Evolutionary conservation across 2,888 invertebrate species (phyloP), one percentile per base, ranked within the genome.

Genomic region (Physocephala rufipes): DNA sequence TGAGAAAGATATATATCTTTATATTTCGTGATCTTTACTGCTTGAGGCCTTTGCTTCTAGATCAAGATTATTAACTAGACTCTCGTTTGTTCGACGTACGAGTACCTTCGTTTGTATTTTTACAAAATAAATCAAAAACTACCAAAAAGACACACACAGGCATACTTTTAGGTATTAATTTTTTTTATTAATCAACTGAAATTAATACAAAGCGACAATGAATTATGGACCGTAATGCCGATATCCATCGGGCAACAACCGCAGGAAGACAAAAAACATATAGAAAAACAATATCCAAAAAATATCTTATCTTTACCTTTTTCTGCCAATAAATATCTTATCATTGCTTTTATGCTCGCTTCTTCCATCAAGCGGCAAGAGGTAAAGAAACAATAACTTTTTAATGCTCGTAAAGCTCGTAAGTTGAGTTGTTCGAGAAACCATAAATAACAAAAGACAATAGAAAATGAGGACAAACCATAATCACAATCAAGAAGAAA

Each of bases 381-480:
- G n/a, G 53, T 19, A 65, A 53, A 30, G 66, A 66, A 15, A 58
- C 24, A 58, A 21, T 24, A 47, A 55, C 36, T 61, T 62, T 36
- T 69, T 72, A 51, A 45, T 63, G 61, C 58, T 66, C 36, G 62
- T 58, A 28, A 51, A 53, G 68, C 63, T 77, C 75, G 75, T 76
- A 77, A 77, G 74, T 76, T 77, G 74, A 75, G 76, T 76, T 77
- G 68, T 75, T 76, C 76, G 73, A 72, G 74, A 65, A 71, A 74
- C 74, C 74, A 76, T 77, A 77, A 77, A 77, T 77, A 75, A 77
- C 74, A 70, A 72, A 74, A 77, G 73, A 77, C 77, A 77, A 77
- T 76, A 74, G 76, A 71, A 76, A 77, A 76, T 77, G 75, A 74
- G 77, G 76, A 77, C 76, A 77, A 75, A 75, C 76, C 76, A 76